Percentiles rank a stretch among this genome's conserved stretches.
Evolutionary conservation across 2,113 vertebrate genomes (phyloP).

Genomic region (Cololabis saira): DNA sequence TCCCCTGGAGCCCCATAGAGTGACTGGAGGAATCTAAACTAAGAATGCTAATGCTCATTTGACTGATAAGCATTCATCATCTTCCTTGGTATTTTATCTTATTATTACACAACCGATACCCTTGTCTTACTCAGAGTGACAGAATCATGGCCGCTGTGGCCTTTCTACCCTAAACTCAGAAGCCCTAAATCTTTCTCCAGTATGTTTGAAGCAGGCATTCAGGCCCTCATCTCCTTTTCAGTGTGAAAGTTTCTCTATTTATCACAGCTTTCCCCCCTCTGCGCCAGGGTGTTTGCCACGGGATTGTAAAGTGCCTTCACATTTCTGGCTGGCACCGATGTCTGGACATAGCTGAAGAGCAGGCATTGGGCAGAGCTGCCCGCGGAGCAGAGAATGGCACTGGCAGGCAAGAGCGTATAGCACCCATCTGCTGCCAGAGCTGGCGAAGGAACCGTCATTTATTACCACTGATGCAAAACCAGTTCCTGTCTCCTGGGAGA

Average conservation of each 20-base stretch:
- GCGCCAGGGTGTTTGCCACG: slow-evolving; percentile 20
- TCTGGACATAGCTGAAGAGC: slow-evolving; percentile 34
- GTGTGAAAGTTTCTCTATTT: slow-evolving; percentile 18
- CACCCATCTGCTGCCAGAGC: slow-evolving; percentile 59
- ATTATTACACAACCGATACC: slow-evolving; percentile 23
- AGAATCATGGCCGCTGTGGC: slow-evolving; percentile 40
- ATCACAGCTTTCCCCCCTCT: slow-evolving; percentile 25
- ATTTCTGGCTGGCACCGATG: slow-evolving; percentile 56
- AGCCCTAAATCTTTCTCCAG: slow-evolving; percentile 28
- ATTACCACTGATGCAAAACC: slow-evolving; percentile 65
- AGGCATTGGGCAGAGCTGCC: slow-evolving; percentile 46
- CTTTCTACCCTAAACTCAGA: slow-evolving; percentile 10
- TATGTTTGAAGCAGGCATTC: slow-evolving; percentile 15
- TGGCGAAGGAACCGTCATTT: slow-evolving; percentile 42
- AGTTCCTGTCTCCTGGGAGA: slow-evolving; percentile 53
- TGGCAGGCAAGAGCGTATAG: slow-evolving; percentile 50
- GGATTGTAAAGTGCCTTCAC: slow-evolving; percentile 38
- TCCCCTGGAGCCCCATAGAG: slow-evolving; percentile 48
- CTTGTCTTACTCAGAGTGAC: slow-evolving; percentile 15
- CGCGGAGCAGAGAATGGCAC: slow-evolving; percentile 40
- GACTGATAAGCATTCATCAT: slow-evolving; percentile 18
- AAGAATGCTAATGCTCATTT: slow-evolving; percentile 15
- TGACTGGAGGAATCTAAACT: slow-evolving; percentile 42
- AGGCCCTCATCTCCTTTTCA: slow-evolving; percentile 7
- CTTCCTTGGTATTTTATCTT: slow-evolving; percentile 9